phyloP scores from a whole-genome alignment of 2,797 vertebrate genomes.

The Sciaenops ocellatus region DNA sequence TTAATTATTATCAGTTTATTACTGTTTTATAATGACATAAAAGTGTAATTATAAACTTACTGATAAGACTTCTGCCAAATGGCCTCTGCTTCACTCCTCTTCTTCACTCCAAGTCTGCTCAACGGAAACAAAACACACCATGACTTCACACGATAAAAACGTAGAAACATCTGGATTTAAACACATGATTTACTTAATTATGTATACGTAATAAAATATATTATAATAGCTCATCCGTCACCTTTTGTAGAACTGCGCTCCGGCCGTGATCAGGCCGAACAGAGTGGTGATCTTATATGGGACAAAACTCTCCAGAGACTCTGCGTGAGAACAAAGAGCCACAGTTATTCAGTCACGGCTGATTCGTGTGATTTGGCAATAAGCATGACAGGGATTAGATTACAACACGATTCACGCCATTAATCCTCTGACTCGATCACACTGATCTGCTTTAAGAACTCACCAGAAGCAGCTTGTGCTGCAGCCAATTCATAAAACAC shows the following conservation, averaged over 20 bases:
- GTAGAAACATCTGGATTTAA: background rate
- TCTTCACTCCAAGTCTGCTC: conserved; percentile 80
- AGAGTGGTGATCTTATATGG: conserved; percentile 76
- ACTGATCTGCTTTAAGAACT: conserved; percentile 25
- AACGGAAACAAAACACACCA: background rate
- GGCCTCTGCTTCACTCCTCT: conserved; percentile 77
- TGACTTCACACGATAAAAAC: background rate
- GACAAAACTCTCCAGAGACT: conserved; percentile 68
- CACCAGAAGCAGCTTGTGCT: background rate
- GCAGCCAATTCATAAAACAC: conserved; percentile 5
- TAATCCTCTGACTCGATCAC: conserved; percentile 28
- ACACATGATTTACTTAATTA: background rate
- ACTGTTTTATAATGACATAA: background rate
- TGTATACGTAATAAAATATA: no score
- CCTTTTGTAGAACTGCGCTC: conserved; percentile 77
- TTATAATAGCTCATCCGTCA: conserved; percentile 15
- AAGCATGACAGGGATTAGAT: conserved; percentile 67
- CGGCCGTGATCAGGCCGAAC: conserved; percentile 77
- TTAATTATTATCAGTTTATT: no score
- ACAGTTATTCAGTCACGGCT: background rate
- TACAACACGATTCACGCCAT: conserved; percentile 23
- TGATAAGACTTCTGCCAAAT: conserved; percentile 79
- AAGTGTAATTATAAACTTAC: conserved; percentile 63
- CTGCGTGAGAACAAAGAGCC: conserved; percentile 62
- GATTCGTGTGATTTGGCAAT: conserved; percentile 31